phyloP scores from a whole-genome alignment of 2,113 vertebrate genomes.

The Chauna torquata region DNA sequence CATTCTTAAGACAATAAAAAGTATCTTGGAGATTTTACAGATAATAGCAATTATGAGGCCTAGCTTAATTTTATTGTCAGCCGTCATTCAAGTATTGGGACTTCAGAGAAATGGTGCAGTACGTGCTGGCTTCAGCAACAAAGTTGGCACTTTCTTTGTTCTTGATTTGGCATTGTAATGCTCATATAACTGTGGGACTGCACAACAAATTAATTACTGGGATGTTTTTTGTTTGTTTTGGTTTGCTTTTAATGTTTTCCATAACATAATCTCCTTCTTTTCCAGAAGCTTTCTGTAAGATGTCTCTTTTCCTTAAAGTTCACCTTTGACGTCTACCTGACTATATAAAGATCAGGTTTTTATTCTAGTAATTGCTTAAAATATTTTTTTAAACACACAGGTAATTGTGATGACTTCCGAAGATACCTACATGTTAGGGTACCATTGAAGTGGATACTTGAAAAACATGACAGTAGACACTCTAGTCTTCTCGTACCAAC shows the following conservation, averaged over 20 bases:
- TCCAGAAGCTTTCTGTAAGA: background rate
- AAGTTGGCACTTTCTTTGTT: background rate
- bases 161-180: background rate
- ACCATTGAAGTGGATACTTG: background rate
- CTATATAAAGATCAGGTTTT: background rate
- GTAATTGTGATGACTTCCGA: background rate
- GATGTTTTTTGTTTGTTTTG: background rate
- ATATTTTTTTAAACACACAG: background rate
- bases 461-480: background rate
- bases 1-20: background rate
- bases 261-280: background rate
- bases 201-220: background rate
- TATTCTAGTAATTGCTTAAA: background rate
- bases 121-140: background rate
- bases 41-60: background rate
- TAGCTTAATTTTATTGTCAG: background rate
- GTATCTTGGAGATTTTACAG: background rate
- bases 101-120: background rate
- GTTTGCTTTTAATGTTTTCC: background rate
- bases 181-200: background rate
- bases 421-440: background rate
- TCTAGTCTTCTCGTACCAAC: background rate
- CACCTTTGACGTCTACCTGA: background rate
- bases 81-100: background rate
- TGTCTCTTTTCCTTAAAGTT: background rate